Evolutionary conservation across 2,888 invertebrate species (phyloP).

Genomic region (Ptycholaimellus sp.): DNA sequence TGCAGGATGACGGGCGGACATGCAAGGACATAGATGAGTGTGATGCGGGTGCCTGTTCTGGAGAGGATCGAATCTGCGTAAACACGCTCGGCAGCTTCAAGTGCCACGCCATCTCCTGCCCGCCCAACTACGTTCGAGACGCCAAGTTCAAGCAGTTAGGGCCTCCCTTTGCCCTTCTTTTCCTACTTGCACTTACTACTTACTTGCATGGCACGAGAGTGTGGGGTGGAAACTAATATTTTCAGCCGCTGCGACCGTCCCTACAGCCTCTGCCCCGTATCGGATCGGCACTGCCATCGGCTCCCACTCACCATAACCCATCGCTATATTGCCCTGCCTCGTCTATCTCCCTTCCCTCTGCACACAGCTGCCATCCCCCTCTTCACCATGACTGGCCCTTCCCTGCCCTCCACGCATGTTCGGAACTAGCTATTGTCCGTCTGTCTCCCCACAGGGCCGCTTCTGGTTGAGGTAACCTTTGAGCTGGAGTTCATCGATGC

Average conservation of each 20-base stretch:
- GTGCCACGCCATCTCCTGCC: constrained; percentile 63
- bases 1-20: constrained; percentile 20
- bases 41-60: constrained; percentile 31
- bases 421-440: no score
- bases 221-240: constrained; percentile 1
- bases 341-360: constrained; percentile 36
- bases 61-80: constrained; percentile 49
- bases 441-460: no score
- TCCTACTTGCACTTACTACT: neutral
- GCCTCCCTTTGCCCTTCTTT: no score
- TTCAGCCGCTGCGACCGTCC: constrained; percentile 54
- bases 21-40: constrained; percentile 51
- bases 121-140: constrained; percentile 55
- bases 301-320: constrained; percentile 64
- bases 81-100: constrained; percentile 67
- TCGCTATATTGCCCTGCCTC: constrained; percentile 74
- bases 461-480: no score
- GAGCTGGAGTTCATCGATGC: constrained; percentile 26
- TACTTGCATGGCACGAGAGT: neutral
- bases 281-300: constrained; percentile 47
- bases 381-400: constrained; percentile 31
- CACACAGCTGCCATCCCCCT: constrained; percentile 62
- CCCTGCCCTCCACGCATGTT: no score
- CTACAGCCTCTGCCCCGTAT: constrained; percentile 41
- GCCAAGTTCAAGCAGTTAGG: constrained; percentile 53